phyloP scores from a whole-genome alignment of 1,140 invertebrate genomes.

The Eumeta japonica region DNA sequence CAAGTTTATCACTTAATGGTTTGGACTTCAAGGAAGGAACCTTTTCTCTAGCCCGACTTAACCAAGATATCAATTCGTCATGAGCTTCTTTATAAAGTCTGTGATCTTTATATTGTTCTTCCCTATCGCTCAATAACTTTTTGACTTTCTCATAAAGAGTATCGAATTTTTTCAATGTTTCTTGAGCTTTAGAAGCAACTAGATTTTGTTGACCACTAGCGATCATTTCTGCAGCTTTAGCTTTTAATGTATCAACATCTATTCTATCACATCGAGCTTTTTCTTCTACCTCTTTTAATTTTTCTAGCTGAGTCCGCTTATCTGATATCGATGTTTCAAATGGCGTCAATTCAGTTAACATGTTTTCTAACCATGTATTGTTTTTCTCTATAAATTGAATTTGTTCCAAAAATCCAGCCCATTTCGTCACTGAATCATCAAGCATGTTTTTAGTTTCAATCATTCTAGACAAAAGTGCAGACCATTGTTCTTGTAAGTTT shows the following conservation, averaged over 20 bases:
- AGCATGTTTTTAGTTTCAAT: constrained; percentile 83
- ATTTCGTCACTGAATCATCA: constrained; percentile 88
- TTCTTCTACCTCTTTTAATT: constrained; percentile 82
- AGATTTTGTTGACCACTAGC: constrained; percentile 80
- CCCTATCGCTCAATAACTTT: constrained; percentile 73
- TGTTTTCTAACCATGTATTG: constrained; percentile 72
- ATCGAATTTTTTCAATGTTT: constrained; percentile 79
- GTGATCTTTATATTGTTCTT: constrained; percentile 86
- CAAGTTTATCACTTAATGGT: constrained; percentile 80
- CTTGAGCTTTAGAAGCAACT: constrained; percentile 79
- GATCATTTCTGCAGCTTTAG: constrained; percentile 85
- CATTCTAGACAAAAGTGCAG: constrained; percentile 81
- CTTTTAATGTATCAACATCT: constrained; percentile 85
- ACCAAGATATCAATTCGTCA: constrained; percentile 83
- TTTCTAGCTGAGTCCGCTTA: constrained; percentile 81
- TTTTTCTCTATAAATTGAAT: constrained; percentile 83
- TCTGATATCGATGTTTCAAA: constrained; percentile 80
- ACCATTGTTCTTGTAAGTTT: constrained; percentile 88
- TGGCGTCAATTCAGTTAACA: constrained; percentile 70
- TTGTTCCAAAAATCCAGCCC: constrained; percentile 85
- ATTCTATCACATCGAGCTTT: constrained; percentile 88
- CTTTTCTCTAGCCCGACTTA: constrained; percentile 82
- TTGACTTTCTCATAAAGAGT: constrained; percentile 69
- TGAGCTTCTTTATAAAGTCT: constrained; percentile 84
- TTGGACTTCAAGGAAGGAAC: constrained; percentile 83